phyloP scores from a whole-genome alignment of 2,888 invertebrate species.

The Sussaba pulchella region DNA sequence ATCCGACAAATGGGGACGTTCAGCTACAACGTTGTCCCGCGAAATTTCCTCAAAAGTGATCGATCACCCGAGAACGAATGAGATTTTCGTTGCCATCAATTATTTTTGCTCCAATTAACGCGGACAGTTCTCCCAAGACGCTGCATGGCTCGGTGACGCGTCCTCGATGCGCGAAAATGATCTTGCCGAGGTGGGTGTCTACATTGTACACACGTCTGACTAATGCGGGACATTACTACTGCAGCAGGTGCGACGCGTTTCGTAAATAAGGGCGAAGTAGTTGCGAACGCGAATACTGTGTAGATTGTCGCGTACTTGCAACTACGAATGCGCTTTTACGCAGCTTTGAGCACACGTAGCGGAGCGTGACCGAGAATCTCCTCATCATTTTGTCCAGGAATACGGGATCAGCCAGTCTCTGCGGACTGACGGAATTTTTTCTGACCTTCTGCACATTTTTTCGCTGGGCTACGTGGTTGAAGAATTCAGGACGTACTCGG shows the following conservation, averaged over 20 bases:
- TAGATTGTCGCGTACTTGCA: constrained; percentile 3
- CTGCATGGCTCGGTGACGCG: not conserved
- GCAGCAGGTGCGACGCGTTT: constrained; percentile 8
- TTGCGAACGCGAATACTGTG: too few relatives aligned
- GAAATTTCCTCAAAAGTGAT: constrained; percentile 6
- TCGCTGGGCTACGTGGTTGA: too few relatives aligned
- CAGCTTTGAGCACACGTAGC: too few relatives aligned
- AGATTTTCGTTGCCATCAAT: not conserved
- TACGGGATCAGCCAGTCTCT: too few relatives aligned
- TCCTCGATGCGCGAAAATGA: not conserved
- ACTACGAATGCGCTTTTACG: constrained; percentile 19
- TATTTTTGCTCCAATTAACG: not conserved
- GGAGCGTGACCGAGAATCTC: too few relatives aligned
- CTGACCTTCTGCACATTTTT: too few relatives aligned
- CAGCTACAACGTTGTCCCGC: too few relatives aligned
- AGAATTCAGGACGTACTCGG: too few relatives aligned
- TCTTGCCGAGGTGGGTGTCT: not conserved
- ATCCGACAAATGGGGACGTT: not conserved
- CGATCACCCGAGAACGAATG: not conserved
- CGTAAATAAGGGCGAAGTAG: not conserved
- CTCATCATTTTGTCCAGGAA: too few relatives aligned
- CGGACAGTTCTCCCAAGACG: not conserved
- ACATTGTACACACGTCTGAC: not conserved
- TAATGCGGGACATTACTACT: constrained; percentile 8
- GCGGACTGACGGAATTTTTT: too few relatives aligned